Percentiles rank a stretch among this genome's conserved stretches.
Conservation (phyloP, 2,113 vertebrate species). For the Seriola aureovittata region DNA sequence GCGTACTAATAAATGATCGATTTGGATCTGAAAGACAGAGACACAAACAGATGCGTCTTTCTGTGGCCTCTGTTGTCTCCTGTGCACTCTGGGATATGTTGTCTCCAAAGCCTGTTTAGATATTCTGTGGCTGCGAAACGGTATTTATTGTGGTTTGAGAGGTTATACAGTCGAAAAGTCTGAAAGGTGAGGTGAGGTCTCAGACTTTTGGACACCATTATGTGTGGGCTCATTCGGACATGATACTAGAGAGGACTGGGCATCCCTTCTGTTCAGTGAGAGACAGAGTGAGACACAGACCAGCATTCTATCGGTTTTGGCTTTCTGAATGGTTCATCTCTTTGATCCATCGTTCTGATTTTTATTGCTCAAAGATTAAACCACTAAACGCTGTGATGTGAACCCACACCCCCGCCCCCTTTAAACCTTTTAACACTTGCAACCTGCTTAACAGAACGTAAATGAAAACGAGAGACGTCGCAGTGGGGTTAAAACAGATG, state of each 20-base stretch:
- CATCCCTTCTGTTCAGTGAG: background rate
- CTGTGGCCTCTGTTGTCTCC: conserved; percentile 52
- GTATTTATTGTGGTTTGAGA: conserved; percentile 15
- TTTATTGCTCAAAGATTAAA: conserved; percentile 37
- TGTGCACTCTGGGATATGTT: conserved; percentile 30
- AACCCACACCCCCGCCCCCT: conserved; percentile 4
- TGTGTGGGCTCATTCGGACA: background rate
- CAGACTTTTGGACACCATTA: too few relatives aligned
- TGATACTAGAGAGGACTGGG: background rate
- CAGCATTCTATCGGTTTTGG: background rate
- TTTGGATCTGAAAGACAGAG: conserved; percentile 76
- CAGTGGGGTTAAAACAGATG: conserved; percentile 55
- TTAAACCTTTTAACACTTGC: conserved; percentile 39
- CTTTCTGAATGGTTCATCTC: conserved; percentile 2
- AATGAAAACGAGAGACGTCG: conserved; percentile 60
- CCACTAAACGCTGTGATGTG: conserved; percentile 39
- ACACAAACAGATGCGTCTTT: conserved; percentile 80
- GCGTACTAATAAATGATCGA: conserved; percentile 84
- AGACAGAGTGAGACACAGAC: conserved; percentile 13
- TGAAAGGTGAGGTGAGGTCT: too few relatives aligned
- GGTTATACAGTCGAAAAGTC: background rate
- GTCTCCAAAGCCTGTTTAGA: conserved; percentile 49
- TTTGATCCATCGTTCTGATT: conserved; percentile 27
- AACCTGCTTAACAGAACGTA: conserved; percentile 58
- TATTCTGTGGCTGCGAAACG: background rate